Base-by-base conservation (phyloP, 2,797 vertebrate species). In the Dicrostonyx torquatus region DNA sequence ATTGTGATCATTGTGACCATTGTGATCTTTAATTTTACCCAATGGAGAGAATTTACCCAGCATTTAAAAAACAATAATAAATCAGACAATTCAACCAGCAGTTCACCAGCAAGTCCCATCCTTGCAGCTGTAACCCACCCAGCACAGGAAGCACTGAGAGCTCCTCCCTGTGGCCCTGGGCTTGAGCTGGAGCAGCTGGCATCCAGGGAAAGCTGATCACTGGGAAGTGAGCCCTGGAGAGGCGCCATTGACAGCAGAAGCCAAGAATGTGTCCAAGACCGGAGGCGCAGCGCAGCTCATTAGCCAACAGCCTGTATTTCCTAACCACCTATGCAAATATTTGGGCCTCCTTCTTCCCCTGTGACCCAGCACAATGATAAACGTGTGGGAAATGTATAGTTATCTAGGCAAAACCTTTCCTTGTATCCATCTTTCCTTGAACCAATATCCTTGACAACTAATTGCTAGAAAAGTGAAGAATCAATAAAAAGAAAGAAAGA, bases 241-340 rank as follows among this genome's bases (percentile, higher is more conserved):
- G 26, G 14, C 0, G 48, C 94, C 93, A 78, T 2, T 31, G 45
- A 53, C 1, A 53, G 5, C 26, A 73, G 24, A 24, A 75, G 95
- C 96, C 94, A 96, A 93, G 92, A 91, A 97, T 95, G 92, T 64
- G 90, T 95, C 88, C 62, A n/a, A 77, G 72, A 37, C 55, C 48
- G 22, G 79, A 96, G 87, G 94, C 93, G 89, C 78, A 60, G 70
- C 96, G n/a, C 95, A 89, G 80, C 93, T 78, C 82, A 55, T 87
- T n/a, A 91, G 89, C 72, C 90, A 34, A 83, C 29, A 66, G 91
- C 50, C 85, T 91, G 20, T 75, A 84, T 60, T 89, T 95, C 86
- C 82, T 95, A 78, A 76, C 87, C 75, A 96, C 89, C 92, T 94
- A 91, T 55, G 58, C 88, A 97, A 96, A 95, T 93, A 93, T 92